Percentiles rank a stretch among this genome's conserved stretches.
Conservation (phyloP, 2,113 vertebrate genomes). For the Empidonax traillii region DNA sequence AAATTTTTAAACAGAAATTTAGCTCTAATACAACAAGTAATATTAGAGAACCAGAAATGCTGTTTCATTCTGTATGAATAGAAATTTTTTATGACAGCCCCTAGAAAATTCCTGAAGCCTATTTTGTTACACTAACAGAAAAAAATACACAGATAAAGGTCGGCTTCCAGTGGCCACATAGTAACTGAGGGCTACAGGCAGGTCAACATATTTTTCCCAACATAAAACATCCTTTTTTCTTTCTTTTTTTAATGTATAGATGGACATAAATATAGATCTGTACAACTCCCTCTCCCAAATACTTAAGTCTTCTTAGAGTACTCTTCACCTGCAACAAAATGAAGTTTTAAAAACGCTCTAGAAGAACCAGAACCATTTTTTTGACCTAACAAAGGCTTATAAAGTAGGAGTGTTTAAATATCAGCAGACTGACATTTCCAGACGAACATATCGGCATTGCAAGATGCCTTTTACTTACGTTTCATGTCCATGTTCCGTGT, state of each 20-base stretch:
- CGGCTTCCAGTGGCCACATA: background rate
- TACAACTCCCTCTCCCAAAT: background rate
- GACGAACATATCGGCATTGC: background rate
- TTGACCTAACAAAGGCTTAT: background rate
- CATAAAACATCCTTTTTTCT: background rate
- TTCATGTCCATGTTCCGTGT: conserved; percentile 99
- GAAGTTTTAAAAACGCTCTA: background rate
- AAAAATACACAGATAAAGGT: background rate
- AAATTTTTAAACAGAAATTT: background rate
- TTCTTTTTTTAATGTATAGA: background rate
- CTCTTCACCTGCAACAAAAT: background rate
- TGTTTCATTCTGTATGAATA: background rate
- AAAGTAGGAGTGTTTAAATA: background rate
- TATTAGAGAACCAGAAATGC: background rate
- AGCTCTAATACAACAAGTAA: background rate
- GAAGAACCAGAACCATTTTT: background rate
- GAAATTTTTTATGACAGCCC: background rate
- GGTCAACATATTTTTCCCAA: background rate
- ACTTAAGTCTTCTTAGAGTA: background rate
- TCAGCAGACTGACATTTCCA: background rate
- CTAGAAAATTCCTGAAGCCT: background rate
- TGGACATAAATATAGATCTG: background rate
- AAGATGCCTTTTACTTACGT: conserved; percentile 79
- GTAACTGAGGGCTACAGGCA: background rate
- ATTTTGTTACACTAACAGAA: background rate